These are phyloP conservation scores for Drosophila differens DNA, from an alignment of 2,888 invertebrate genomes.

Conservation along the genomic window DNA sequence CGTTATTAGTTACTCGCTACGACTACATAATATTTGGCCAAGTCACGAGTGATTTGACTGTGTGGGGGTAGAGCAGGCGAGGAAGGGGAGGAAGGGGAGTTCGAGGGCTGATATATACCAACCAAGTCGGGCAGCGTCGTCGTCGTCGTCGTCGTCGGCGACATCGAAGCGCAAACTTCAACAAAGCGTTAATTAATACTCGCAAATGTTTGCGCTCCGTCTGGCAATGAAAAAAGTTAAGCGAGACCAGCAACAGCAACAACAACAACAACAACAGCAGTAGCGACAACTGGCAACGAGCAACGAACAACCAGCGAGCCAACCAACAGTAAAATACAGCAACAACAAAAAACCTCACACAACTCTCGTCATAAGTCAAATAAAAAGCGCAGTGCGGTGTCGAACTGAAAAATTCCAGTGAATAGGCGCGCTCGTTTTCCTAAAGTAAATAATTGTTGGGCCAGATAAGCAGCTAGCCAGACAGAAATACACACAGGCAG, in stretches of 20 bases:
- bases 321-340: constrained; percentile 25
- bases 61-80: neutral
- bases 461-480: constrained; percentile 68
- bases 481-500: neutral
- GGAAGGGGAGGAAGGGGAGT: neutral
- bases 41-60: neutral
- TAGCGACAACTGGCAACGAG: constrained; percentile 42
- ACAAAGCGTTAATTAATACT: constrained; percentile 83
- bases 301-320: constrained; percentile 25
- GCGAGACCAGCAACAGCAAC: constrained; percentile 59
- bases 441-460: constrained; percentile 65
- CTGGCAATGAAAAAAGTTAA: constrained; percentile 82
- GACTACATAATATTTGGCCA: constrained; percentile 72
- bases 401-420: constrained; percentile 53
- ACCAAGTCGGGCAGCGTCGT: constrained; percentile 32
- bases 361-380: constrained; percentile 79
- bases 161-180: constrained; percentile 80
- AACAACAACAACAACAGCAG: constrained; percentile 2
- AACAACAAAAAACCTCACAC: constrained; percentile 18
- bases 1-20: constrained; percentile 35
- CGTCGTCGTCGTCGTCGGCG: constrained; percentile 71
- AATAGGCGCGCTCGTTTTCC: constrained; percentile 74
- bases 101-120: constrained; percentile 5
- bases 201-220: constrained; percentile 82
- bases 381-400: constrained; percentile 69